Evolutionary conservation across 1,140 invertebrate genomes (phyloP).

Genomic region (Eulimnadia texana): DNA sequence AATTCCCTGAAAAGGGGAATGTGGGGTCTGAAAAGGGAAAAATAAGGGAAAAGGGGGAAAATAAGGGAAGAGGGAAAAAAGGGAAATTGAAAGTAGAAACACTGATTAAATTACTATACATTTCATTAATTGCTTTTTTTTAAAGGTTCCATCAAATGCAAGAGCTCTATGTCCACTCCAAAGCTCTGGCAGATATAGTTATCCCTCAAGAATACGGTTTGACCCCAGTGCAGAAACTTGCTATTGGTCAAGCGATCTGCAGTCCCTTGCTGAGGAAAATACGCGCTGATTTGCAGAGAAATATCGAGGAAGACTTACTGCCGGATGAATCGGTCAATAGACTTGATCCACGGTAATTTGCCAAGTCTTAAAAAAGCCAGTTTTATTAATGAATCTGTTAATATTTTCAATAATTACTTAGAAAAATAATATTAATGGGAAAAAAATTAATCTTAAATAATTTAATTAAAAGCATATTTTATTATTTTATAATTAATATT

Average conservation of each 20-base stretch:
- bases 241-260: conserved; percentile 94
- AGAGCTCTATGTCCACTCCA: conserved; percentile 86
- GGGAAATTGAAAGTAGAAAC: no score
- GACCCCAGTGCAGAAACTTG: conserved; percentile 85
- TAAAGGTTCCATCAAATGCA: conserved; percentile 70
- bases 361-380: neutral
- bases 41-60: no score
- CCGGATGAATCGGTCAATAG: conserved; percentile 84
- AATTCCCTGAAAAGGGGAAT: no score
- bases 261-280: conserved; percentile 94
- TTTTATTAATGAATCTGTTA: no score
- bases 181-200: conserved; percentile 92
- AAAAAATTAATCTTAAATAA: no score
- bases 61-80: no score
- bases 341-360: conserved; percentile 69
- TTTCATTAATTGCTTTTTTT: neutral
- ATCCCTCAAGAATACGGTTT: conserved; percentile 99
- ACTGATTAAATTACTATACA: no score
- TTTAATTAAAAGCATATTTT: no score
- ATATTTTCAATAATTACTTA: no score
- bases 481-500: conserved; percentile 11
- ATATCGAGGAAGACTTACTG: conserved; percentile 66
- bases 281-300: conserved; percentile 81
- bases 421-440: no score
- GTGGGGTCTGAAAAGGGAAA: no score